Evolutionary conservation across 2,888 invertebrate species (phyloP).

Genomic region (Callyntrura sp.): DNA sequence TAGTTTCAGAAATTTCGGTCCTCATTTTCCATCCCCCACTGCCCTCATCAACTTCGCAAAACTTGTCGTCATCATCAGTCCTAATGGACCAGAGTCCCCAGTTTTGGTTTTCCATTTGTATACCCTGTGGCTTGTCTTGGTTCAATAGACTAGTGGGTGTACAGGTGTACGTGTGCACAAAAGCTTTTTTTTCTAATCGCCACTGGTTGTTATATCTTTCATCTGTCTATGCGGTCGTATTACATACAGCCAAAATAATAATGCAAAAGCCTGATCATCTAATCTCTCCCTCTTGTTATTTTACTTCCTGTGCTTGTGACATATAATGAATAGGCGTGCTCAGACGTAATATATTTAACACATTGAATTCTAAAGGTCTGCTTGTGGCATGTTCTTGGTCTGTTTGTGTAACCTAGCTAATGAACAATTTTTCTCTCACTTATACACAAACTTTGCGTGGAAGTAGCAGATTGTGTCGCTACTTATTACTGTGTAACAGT

Average conservation of each 20-base stretch:
- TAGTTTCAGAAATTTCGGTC: slow-evolving; percentile 19
- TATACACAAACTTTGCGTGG: no score
- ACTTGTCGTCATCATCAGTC: neutral
- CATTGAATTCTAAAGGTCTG: slow-evolving; percentile 19
- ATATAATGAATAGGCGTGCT: neutral
- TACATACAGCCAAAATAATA: neutral
- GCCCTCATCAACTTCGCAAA: neutral
- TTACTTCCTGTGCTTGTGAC: neutral
- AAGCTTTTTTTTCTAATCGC: slow-evolving; percentile 5
- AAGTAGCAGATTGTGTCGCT: no score
- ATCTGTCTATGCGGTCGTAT: neutral
- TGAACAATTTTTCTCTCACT: slow-evolving; percentile 24
- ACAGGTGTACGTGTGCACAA: neutral
- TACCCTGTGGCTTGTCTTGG: neutral
- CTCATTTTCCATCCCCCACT: neutral
- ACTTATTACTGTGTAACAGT: no score
- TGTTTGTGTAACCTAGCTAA: slow-evolving; percentile 32
- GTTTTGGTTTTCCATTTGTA: neutral
- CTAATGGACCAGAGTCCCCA: slow-evolving; percentile 18
- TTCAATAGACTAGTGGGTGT: neutral
- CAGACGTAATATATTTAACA: slow-evolving; percentile 27
- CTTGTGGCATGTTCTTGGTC: slow-evolving; percentile 40
- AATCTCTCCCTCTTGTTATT: neutral
- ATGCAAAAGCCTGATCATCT: neutral
- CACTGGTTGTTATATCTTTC: no score